Evolutionary conservation across 2,113 vertebrate species (phyloP), one percentile per base, ranked within the genome.

Genomic region (Felis chaus): DNA sequence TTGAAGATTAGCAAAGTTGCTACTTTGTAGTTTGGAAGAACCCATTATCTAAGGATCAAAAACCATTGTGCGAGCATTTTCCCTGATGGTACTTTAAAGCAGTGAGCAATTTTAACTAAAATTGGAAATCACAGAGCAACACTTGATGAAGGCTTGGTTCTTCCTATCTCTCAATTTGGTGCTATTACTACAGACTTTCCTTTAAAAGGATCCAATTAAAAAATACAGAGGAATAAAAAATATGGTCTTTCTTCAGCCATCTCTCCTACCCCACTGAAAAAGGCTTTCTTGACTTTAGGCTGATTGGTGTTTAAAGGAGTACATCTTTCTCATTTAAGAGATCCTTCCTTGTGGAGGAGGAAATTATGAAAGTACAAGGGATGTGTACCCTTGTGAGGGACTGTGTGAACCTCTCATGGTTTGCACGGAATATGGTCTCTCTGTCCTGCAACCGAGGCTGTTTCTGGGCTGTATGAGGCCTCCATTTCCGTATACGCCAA

Each of bases 1-100:
- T 61, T 68, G n/a, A 89, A 78, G 83, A 87, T 98, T 41, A 95
- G 15, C 61, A 5, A 57, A 57, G 73, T 27, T 48, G 12, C 65
- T 90, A 0, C 45, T 39, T 11, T 33, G 63, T 50, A 48, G 15
- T 45, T 41, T n/a, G 8, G 27, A 73, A 91, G 71, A 80, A 68
- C 12, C 18, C 15, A 7, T 33, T 41, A 18, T 27, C 33, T 68
- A n/a, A 69, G 15, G 18, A 83, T 81, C 57, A 41, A 68, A 78
- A 57, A 79, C 33, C 65, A 48, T 29, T 2, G 1, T 11, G 18
- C 33, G 18, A 10, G 29, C 33, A 36, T 39, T 31, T 21, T 41
- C 18, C 45, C 23, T 65, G 39, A 73, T 21, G 41, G 14, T 18
- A 33, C 8, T 80, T 71, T 66, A 53, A 25, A 45, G 50, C 66